Conservation (phyloP, 2,797 vertebrate genomes). For the Danio albolineatus region DNA sequence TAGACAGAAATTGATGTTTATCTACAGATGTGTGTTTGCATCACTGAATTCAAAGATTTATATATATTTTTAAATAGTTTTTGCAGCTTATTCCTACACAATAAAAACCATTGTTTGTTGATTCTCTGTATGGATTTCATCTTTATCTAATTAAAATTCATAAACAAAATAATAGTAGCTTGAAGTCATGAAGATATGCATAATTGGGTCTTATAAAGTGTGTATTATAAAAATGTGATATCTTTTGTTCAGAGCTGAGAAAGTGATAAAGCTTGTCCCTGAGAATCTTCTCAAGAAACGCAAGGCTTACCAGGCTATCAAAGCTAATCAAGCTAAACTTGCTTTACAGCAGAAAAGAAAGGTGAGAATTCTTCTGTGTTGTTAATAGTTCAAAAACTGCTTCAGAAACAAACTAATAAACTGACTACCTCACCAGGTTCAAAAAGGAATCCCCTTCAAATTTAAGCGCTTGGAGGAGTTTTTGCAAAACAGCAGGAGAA, state of each 20-base stretch:
- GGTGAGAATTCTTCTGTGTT: conserved; percentile 66
- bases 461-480: conserved; percentile 92
- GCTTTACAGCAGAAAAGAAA: conserved; percentile 88
- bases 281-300: conserved; percentile 95
- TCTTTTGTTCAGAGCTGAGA: conserved; percentile 73
- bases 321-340: conserved; percentile 92
- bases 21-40: too few relatives aligned
- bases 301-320: conserved; percentile 93
- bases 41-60: too few relatives aligned
- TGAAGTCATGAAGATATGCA: too few relatives aligned
- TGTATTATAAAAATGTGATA: too few relatives aligned
- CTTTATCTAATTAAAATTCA: too few relatives aligned
- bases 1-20: too few relatives aligned
- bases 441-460: conserved; percentile 83
- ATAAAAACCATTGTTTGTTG: too few relatives aligned
- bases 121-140: too few relatives aligned
- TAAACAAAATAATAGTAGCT: too few relatives aligned
- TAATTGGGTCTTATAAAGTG: too few relatives aligned
- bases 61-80: too few relatives aligned
- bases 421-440: conserved; percentile 68
- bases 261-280: conserved; percentile 90
- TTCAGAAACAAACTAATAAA: neutral
- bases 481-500: conserved; percentile 82
- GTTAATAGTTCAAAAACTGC: neutral
- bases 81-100: too few relatives aligned